phyloP scores from a whole-genome alignment of 37 sponge, comb jelly and placozoan genomes.

The Ephydatia muelleri region DNA sequence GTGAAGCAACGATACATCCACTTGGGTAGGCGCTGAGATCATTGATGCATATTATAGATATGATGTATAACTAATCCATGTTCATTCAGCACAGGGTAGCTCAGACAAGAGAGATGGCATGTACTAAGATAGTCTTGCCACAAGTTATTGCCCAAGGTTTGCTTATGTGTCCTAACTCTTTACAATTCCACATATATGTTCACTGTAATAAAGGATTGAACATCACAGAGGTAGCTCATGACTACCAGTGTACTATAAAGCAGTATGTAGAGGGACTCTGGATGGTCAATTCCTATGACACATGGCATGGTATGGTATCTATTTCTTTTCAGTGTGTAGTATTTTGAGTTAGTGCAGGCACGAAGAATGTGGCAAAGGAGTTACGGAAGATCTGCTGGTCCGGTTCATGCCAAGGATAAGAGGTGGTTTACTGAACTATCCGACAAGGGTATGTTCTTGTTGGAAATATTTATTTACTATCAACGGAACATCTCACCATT shows the following conservation, averaged over 20 bases:
- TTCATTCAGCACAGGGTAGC: no score
- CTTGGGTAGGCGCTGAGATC: no score
- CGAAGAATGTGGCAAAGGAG: conserved; percentile 18
- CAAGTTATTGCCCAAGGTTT: conserved; percentile 7
- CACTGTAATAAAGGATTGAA: neutral
- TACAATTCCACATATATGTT: neutral
- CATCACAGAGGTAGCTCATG: conserved; percentile 29
- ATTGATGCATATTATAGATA: no score
- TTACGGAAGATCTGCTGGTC: conserved; percentile 5
- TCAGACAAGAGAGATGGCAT: no score
- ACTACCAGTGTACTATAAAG: neutral
- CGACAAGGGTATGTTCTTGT: conserved; percentile 15
- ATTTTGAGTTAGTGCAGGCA: neutral
- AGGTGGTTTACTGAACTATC: conserved; percentile 33
- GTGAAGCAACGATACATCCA: no score
- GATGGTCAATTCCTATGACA: conserved; percentile 16
- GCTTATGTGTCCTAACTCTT: neutral
- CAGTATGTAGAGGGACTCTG: neutral
- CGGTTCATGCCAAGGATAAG: neutral
- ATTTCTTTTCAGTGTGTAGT: neutral
- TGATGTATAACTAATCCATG: no score
- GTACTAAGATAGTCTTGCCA: conserved; percentile 25
- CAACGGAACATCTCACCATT: neutral
- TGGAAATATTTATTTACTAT: neutral
- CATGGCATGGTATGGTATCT: conserved; percentile 27